phyloP scores from a whole-genome alignment of 2,113 vertebrate species.

The Vireo altiloquus region DNA sequence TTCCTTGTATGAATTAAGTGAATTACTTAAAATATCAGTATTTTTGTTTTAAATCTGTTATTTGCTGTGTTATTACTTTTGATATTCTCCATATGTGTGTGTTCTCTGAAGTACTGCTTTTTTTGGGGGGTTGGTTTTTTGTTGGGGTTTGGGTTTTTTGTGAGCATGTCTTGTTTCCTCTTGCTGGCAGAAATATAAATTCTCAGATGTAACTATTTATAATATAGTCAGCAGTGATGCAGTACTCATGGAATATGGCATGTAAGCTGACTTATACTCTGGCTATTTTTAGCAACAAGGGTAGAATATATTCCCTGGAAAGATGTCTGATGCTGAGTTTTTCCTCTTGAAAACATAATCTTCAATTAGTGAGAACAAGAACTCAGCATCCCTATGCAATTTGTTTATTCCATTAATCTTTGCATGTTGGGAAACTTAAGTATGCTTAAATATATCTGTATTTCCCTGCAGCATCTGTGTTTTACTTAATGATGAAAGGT shows the following conservation, averaged over 20 bases:
- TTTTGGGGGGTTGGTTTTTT: background rate
- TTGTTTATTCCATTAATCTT: constrained; percentile 10
- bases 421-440: background rate
- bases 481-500: background rate
- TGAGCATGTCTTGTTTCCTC: background rate
- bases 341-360: constrained; percentile 1
- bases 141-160: background rate
- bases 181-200: background rate
- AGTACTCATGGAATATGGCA: background rate
- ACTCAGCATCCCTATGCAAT: background rate
- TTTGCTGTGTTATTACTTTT: background rate
- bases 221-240: background rate
- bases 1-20: background rate
- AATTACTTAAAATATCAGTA: background rate
- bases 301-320: constrained; percentile 8
- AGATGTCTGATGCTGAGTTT: background rate
- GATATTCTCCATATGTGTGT: background rate
- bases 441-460: background rate
- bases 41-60: background rate
- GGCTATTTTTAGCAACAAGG: constrained; percentile 5
- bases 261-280: background rate
- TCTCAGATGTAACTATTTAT: constrained; percentile 9
- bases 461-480: background rate
- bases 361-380: constrained; percentile 22
- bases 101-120: background rate